Conservation (phyloP, 2,797 vertebrate genomes). For the Bufotes viridis region DNA sequence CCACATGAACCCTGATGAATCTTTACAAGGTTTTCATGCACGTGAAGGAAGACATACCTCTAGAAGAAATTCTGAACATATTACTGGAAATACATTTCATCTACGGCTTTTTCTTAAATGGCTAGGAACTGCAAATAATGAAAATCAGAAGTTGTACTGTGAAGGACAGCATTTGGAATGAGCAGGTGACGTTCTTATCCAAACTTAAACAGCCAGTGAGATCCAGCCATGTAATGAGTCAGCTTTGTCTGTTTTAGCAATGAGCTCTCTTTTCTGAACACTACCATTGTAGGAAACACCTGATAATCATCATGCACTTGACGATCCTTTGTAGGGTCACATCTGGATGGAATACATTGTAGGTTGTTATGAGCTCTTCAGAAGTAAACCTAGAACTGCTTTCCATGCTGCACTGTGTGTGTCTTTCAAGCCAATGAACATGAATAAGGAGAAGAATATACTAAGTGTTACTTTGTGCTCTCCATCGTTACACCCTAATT, state of each 20-base stretch:
- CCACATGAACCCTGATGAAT: too few species aligned
- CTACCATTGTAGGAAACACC: constrained; percentile 26
- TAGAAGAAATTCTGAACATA: background rate
- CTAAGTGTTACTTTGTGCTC: background rate
- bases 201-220: background rate
- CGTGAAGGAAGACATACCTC: background rate
- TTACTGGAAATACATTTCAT: background rate
- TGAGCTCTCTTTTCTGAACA: background rate
- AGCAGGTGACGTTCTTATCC: background rate
- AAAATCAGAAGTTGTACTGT: background rate
- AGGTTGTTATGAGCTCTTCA: constrained; percentile 1
- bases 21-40: background rate
- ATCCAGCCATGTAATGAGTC: background rate
- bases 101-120: background rate
- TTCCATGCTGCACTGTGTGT: background rate
- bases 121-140: background rate
- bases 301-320: constrained; percentile 24
- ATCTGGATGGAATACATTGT: constrained; percentile 1
- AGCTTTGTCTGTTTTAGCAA: background rate
- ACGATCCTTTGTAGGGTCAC: constrained; percentile 14
- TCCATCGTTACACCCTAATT: too few species aligned
- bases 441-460: background rate
- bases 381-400: background rate
- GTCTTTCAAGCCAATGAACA: background rate
- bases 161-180: background rate